A percentile compares a stretch with the other conserved stretches of the same genome.
phyloP scores from a whole-genome alignment of 2,113 vertebrate genomes.

The Cyanoderma ruficeps region DNA sequence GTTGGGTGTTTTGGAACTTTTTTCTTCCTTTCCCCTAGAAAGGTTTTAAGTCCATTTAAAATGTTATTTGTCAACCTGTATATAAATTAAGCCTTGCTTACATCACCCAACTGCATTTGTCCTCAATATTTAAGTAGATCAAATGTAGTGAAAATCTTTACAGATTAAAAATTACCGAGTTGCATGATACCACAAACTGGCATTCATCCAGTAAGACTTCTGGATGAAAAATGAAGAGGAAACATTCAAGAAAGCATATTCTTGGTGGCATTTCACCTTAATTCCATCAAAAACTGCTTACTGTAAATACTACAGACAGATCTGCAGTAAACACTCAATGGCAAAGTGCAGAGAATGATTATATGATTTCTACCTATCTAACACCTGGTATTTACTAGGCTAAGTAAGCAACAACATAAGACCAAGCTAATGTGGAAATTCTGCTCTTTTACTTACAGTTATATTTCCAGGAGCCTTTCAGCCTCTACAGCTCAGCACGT shows the following conservation, averaged over 20 bases:
- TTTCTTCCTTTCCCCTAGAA: not conserved
- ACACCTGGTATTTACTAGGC: not conserved
- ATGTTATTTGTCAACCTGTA: not conserved
- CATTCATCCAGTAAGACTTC: not conserved
- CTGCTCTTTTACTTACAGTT: not conserved
- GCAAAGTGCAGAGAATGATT: not conserved
- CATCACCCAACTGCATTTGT: not conserved
- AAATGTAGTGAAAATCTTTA: not conserved
- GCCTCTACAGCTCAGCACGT: not conserved
- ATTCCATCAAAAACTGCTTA: not conserved
- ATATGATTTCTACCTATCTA: not conserved
- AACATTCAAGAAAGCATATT: not conserved
- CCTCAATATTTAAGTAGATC: not conserved
- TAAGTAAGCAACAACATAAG: not conserved
- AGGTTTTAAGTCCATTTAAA: not conserved
- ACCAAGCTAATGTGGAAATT: not conserved
- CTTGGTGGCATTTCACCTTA: not conserved
- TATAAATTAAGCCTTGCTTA: not conserved
- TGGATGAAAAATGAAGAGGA: not conserved
- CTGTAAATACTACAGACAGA: not conserved
- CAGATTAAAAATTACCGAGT: not conserved
- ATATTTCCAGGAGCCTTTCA: not conserved
- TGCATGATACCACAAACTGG: not conserved
- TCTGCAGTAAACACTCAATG: not conserved
- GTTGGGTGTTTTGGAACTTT: fast-evolving